A percentile compares a stretch with the other conserved stretches of the same genome.
Conservation (phyloP, 2,888 invertebrate genomes). For the Sicus ferrugineus region DNA sequence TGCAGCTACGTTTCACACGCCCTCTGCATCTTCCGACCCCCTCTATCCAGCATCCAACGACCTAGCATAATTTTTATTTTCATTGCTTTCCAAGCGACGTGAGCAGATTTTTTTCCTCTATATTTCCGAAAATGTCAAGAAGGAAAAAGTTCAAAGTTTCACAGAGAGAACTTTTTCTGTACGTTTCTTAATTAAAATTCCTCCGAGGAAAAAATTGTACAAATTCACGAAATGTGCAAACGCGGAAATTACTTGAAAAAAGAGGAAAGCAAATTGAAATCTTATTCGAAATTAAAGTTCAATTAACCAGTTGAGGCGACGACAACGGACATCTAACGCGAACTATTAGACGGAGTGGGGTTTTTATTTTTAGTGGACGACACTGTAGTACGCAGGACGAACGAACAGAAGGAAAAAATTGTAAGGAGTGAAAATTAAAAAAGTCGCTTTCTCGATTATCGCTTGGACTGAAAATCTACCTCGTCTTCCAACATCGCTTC, state of each 20-base stretch:
- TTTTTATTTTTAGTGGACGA: too few species aligned
- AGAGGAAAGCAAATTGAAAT: constrained; percentile 12
- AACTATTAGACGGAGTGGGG: neutral
- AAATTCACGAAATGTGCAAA: constrained; percentile 8
- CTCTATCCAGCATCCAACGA: neutral
- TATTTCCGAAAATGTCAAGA: neutral
- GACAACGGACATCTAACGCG: neutral
- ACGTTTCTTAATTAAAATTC: constrained; percentile 6
- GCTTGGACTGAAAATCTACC: too few species aligned
- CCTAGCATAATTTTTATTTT: constrained; percentile 20
- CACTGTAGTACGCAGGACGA: too few species aligned
- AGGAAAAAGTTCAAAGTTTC: neutral
- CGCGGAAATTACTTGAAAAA: neutral
- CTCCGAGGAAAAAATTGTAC: neutral
- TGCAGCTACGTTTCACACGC: neutral
- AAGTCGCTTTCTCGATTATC: too few species aligned
- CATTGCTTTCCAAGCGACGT: constrained; percentile 11
- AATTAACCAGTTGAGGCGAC: constrained; percentile 20
- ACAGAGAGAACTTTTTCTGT: neutral
- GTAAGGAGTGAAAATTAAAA: too few species aligned
- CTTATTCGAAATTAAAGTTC: constrained; percentile 4
- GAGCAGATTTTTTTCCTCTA: neutral
- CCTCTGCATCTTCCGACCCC: neutral
- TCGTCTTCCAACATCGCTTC: too few species aligned
- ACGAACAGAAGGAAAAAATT: too few species aligned